Base-by-base conservation (phyloP, 2,797 vertebrate species). In the Atherinosoma microstoma region DNA sequence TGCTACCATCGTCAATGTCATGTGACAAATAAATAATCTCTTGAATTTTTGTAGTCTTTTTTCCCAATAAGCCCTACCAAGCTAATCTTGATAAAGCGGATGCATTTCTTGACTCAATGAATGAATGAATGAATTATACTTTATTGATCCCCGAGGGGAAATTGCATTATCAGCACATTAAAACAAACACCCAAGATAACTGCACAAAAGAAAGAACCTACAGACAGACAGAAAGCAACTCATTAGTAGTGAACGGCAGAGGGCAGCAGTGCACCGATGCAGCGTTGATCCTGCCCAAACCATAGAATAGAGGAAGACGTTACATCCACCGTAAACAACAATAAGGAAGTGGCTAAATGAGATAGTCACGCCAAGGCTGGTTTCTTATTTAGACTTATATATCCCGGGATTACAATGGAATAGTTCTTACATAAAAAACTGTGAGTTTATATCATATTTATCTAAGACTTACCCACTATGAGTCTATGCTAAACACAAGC, bases 271-370 rank as follows among this genome's bases (percentile, higher is more conserved):
- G 2, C 0, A 7, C 29, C 16, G 0, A 7, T n/a, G 6, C n/a
- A 13, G 32, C 22, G 3, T 36, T 11, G 16, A 38, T 1, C 9
- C 6, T 36, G 10, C 6, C 2, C 3, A 36, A 1, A 30, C 61
- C n/a, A 20, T 11, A 54, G 2, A 36, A 20, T 40, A 61, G 64
- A 66, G 11, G 15, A 67, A 61, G 57, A 84, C 67, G 83, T 90
- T 79, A 88, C 30, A 67, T 53, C 84, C 75, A 72, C 4, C 58
- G 59, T 86, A 91, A 93, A 91, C 86, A 93, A 88, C 84, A 93
- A 92, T 36, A 92, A 65, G 89, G 88, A 94, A 90, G 84, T 87
- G 40, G 24, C 56, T 7, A 18, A 69, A 73, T 58, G 57, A 67
- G 60, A n/a, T 49, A 49, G 62, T 76, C 75, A 62, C 56, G 42